Percentiles rank a stretch among this genome's conserved stretches.
These are phyloP conservation scores for Dynastes hyllus DNA, from an alignment of 2,888 invertebrate genomes.

Conservation along the genomic window DNA sequence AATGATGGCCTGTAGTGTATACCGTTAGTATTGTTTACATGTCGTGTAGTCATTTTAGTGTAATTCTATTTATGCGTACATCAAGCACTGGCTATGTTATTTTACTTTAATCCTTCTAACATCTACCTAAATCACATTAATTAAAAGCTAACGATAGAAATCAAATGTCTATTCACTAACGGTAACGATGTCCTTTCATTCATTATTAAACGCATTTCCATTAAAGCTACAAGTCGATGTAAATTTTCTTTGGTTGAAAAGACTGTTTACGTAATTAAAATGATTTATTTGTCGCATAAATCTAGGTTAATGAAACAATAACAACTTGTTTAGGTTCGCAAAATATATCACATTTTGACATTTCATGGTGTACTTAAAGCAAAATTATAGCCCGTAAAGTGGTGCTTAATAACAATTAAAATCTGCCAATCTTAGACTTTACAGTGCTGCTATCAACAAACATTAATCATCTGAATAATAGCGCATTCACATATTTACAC, in stretches of 20 bases:
- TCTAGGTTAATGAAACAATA: conserved; percentile 3
- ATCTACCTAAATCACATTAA: not conserved
- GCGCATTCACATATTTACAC: too few relatives aligned
- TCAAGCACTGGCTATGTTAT: too few relatives aligned
- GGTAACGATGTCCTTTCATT: not conserved
- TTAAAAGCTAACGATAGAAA: too few relatives aligned
- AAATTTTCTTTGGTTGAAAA: not conserved
- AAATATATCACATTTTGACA: not conserved
- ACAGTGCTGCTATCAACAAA: too few relatives aligned
- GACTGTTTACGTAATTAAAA: conserved; percentile 11
- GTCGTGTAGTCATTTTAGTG: too few relatives aligned
- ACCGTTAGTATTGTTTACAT: too few relatives aligned
- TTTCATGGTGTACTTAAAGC: conserved; percentile 18
- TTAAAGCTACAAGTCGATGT: not conserved
- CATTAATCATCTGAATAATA: too few relatives aligned
- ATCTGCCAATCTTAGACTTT: too few relatives aligned
- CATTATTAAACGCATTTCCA: not conserved
- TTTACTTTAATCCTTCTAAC: too few relatives aligned
- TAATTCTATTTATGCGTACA: too few relatives aligned
- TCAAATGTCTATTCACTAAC: too few relatives aligned
- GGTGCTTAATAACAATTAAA: conserved; percentile 11
- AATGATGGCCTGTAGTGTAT: too few relatives aligned
- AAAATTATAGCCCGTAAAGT: not conserved
- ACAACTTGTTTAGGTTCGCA: not conserved
- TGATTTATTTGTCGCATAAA: conserved; percentile 9